A percentile compares a stretch with the other conserved stretches of the same genome.
Conservation (phyloP, 2,797 vertebrate species). For the Xenentodon cancila region DNA sequence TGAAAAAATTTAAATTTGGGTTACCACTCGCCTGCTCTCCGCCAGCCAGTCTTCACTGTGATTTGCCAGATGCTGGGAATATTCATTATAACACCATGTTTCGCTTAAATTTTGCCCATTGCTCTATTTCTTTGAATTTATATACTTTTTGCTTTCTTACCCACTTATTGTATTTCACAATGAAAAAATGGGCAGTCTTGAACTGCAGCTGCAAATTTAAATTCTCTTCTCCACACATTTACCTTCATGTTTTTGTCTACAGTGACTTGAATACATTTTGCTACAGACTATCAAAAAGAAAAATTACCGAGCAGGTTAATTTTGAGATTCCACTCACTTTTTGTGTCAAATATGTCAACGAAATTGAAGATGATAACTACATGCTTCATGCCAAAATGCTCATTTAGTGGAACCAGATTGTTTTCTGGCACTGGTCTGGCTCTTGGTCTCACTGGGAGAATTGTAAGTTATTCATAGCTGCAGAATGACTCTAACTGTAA, state of each 20-base stretch:
- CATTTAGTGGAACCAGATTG: slow-evolving; percentile 8
- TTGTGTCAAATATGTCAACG: neutral
- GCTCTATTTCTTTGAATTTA: slow-evolving; percentile 14
- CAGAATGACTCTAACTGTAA: neutral
- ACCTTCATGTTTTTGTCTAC: neutral
- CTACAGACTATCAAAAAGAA: neutral
- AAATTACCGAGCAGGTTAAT: neutral
- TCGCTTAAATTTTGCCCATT: slow-evolving; percentile 26
- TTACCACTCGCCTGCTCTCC: slow-evolving; percentile 48
- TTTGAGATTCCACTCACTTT: neutral
- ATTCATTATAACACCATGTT: slow-evolving; percentile 39
- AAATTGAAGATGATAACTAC: slow-evolving; percentile 2
- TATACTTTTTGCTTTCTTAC: too few species aligned
- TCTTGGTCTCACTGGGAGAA: slow-evolving; percentile 6
- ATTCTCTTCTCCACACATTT: slow-evolving; percentile 4
- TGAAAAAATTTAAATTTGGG: slow-evolving; percentile 65
- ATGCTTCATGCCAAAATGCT: slow-evolving; percentile 1
- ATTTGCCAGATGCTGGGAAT: slow-evolving; percentile 16
- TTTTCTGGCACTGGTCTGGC: slow-evolving; percentile 8
- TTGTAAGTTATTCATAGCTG: slow-evolving; percentile 12
- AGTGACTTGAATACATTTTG: neutral
- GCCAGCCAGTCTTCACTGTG: slow-evolving; percentile 26
- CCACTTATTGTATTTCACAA: too few species aligned
- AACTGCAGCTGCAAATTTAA: neutral
- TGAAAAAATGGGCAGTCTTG: neutral